Conservation (phyloP, 1,140 invertebrate genomes). For the Apolygus lucorum region DNA sequence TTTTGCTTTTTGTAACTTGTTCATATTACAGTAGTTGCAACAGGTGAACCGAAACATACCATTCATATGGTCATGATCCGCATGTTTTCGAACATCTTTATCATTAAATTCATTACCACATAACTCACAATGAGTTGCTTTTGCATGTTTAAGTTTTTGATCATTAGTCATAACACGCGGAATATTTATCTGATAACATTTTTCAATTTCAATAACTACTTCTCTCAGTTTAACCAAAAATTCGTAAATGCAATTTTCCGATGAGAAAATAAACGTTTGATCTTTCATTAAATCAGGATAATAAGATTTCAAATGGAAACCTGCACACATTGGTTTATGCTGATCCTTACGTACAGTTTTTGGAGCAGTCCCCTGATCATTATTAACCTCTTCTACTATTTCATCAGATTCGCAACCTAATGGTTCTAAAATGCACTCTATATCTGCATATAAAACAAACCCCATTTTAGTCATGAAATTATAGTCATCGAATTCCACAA, state of each 20-base stretch:
- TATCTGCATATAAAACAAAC: neutral
- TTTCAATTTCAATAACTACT: too few relatives aligned
- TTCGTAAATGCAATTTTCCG: neutral
- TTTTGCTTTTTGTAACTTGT: neutral
- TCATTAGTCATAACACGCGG: too few relatives aligned
- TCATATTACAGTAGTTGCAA: neutral
- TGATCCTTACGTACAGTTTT: neutral
- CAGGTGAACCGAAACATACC: too few relatives aligned
- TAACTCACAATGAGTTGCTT: too few relatives aligned
- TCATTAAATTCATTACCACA: too few relatives aligned
- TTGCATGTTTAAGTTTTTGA: too few relatives aligned
- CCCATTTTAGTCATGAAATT: neutral
- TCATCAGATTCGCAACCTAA: too few relatives aligned
- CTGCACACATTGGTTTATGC: too few relatives aligned
- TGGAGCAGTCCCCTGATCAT: neutral
- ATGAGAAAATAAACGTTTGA: neutral
- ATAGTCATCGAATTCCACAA: neutral
- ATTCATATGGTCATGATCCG: too few relatives aligned
- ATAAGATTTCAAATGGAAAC: neutral
- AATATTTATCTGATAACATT: too few relatives aligned
- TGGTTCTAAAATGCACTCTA: neutral
- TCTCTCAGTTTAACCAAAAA: neutral
- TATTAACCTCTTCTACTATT: too few relatives aligned
- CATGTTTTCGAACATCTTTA: too few relatives aligned
- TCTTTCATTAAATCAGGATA: neutral